Evolutionary conservation across 2,113 vertebrate genomes (phyloP).

Genomic region (Phoenicopterus ruber): DNA sequence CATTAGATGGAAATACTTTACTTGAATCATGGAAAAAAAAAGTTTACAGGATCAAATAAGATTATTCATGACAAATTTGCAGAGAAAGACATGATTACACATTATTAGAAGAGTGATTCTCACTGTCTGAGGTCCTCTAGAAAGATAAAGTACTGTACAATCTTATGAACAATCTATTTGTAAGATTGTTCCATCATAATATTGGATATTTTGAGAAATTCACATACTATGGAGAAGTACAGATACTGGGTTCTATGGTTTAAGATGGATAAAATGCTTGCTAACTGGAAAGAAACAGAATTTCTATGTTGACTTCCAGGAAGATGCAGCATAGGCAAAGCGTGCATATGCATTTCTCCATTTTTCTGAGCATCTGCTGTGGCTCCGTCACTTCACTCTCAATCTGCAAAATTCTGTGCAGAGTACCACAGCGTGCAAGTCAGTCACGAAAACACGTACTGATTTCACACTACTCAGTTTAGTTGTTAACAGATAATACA

Average conservation of each 20-base stretch:
- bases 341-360: fast-evolving
- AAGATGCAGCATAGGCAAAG: not conserved
- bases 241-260: not conserved
- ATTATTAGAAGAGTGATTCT: not conserved
- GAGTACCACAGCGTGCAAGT: not conserved
- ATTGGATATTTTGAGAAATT: not conserved
- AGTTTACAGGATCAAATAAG: not conserved
- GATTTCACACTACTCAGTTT: not conserved
- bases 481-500: not conserved
- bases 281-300: not conserved
- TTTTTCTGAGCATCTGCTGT: not conserved
- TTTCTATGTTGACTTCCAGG: not conserved
- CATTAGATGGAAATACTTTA: not conserved
- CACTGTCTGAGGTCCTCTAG: not conserved
- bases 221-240: not conserved
- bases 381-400: not conserved
- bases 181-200: not conserved
- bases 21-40: not conserved
- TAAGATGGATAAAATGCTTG: not conserved
- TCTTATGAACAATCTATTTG: not conserved
- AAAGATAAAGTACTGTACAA: not conserved
- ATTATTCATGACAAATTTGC: not conserved
- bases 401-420: not conserved
- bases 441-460: not conserved
- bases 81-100: not conserved